Evolutionary conservation across 2,113 vertebrate species (phyloP).

Genomic region (Lethenteron camtschaticum): DNA sequence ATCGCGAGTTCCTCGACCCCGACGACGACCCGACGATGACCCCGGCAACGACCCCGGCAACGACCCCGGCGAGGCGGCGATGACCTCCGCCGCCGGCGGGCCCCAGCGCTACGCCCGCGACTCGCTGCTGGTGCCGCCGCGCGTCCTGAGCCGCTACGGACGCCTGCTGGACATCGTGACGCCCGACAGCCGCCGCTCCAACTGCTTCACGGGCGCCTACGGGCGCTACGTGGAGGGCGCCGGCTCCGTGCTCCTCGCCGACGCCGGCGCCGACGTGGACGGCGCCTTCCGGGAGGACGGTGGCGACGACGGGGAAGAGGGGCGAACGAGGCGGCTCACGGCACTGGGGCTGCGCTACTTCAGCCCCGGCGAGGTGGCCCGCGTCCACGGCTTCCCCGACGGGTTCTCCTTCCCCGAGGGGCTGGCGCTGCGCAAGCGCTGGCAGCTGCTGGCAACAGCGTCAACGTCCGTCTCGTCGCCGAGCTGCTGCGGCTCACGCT

Average conservation of each 20-base stretch:
- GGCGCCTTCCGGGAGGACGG: not conserved
- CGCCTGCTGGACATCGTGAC: conserved; percentile 2
- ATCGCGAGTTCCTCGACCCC: too few relatives aligned
- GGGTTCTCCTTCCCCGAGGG: not conserved
- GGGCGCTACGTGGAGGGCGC: not conserved
- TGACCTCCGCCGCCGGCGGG: not conserved
- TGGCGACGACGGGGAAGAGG: not conserved
- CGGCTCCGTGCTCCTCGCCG: not conserved
- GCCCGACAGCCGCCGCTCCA: conserved; percentile 2
- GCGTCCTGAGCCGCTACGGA: not conserved
- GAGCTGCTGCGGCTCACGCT: not conserved
- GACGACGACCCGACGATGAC: too few relatives aligned
- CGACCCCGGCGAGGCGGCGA: not conserved
- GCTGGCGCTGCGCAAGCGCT: not conserved
- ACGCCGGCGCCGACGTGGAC: not conserved
- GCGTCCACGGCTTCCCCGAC: not conserved
- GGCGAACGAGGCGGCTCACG: not conserved
- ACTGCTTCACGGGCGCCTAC: not conserved
- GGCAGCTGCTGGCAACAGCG: not conserved
- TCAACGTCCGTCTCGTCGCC: not conserved
- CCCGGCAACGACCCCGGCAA: too few relatives aligned
- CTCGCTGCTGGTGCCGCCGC: not conserved
- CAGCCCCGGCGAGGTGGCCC: not conserved
- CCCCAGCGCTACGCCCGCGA: not conserved
- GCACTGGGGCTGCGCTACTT: conserved; percentile 1